phyloP scores from a whole-genome alignment of 30 jellyfish, hydroid and myxozoan species.

The Rhopilema esculentum region DNA sequence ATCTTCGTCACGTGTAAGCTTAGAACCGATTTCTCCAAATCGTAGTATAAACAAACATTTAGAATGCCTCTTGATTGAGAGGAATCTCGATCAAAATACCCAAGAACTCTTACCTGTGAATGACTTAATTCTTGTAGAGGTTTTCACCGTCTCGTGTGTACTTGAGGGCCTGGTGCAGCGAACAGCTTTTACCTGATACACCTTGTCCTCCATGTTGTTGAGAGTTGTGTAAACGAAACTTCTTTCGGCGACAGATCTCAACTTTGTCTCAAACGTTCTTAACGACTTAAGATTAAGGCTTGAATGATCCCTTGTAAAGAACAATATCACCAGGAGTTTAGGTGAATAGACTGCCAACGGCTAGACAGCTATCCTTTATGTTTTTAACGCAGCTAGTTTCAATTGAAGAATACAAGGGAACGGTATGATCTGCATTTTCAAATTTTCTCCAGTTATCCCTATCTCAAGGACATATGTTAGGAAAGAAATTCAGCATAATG shows the following conservation, averaged over 20 bases:
- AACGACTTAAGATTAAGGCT: conserved; percentile 63
- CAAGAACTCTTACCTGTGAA: conserved; percentile 29
- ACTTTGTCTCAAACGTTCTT: conserved; percentile 38
- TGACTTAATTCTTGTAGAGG: conserved; percentile 6
- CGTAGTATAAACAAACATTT: conserved; percentile 22
- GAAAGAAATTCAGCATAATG: conserved; percentile 8
- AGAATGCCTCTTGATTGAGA: not conserved
- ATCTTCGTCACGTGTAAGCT: conserved; percentile 2
- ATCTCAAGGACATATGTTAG: conserved; percentile 51
- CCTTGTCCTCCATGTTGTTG: conserved; percentile 48
- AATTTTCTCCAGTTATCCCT: conserved; percentile 21
- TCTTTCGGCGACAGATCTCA: not conserved
- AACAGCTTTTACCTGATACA: conserved; percentile 67
- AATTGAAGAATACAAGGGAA: not conserved
- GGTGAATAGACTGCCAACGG: conserved; percentile 7
- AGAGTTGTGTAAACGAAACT: not conserved
- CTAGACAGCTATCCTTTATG: not conserved
- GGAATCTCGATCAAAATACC: not conserved
- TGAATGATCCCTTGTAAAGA: conserved; percentile 23
- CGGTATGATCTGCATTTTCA: conserved; percentile 29
- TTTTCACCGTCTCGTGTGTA: conserved; percentile 42
- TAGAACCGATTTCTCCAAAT: not conserved
- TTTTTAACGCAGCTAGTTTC: conserved; percentile 9
- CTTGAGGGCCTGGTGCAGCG: conserved; percentile 53
- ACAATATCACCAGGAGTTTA: conserved; percentile 15